Percentiles rank a stretch among this genome's conserved stretches.
These are phyloP conservation scores for Hyperopisus bebe DNA, from an alignment of 2,113 vertebrate genomes.

Conservation along the genomic window DNA sequence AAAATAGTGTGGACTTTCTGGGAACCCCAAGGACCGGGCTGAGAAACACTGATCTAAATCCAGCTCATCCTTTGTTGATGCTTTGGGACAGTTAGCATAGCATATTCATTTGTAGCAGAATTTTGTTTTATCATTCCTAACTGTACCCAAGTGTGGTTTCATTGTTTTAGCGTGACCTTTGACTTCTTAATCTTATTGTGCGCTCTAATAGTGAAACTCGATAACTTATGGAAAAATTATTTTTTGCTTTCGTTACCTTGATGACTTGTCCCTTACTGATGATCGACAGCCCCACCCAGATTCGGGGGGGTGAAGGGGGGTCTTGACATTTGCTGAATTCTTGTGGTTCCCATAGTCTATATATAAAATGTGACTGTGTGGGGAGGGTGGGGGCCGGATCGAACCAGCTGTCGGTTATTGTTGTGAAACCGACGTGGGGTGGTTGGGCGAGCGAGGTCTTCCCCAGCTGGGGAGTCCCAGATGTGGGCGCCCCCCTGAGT, in stretches of 20 bases:
- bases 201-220: background rate
- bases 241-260: background rate
- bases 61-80: background rate
- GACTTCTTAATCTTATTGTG: background rate
- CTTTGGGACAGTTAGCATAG: background rate
- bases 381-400: background rate
- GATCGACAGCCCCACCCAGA: background rate
- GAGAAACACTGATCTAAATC: background rate
- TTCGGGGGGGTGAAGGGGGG: background rate
- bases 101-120: no score
- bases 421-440: background rate
- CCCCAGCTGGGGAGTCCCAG: slow-evolving; percentile 24
- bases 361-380: background rate
- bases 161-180: background rate
- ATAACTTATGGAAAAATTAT: background rate
- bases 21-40: background rate
- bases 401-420: background rate
- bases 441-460: slow-evolving; percentile 10
- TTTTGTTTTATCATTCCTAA: background rate
- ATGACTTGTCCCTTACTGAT: background rate
- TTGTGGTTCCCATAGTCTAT: slow-evolving; percentile 5
- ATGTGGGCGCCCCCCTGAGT: slow-evolving; percentile 7
- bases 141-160: background rate
- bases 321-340: background rate
- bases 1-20: background rate